phyloP scores from a whole-genome alignment of 2,888 invertebrate genomes.

The Acrobasis consociella region DNA sequence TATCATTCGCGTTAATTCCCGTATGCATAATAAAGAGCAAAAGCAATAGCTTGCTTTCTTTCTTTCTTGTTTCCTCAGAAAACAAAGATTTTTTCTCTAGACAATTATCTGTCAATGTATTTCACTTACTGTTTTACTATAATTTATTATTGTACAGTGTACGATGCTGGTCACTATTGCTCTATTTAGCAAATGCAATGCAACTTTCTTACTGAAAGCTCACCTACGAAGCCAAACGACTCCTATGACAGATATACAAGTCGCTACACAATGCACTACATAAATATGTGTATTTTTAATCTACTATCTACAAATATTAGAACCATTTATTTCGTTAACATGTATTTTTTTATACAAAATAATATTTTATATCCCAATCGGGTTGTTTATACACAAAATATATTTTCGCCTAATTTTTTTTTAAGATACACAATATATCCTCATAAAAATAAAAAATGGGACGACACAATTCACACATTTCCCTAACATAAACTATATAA shows the following conservation, averaged over 20 bases:
- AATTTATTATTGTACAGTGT: not conserved
- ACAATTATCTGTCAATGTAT: no score
- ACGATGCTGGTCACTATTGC: not conserved
- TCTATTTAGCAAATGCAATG: not conserved
- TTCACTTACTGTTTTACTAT: not conserved
- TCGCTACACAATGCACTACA: constrained; percentile 21
- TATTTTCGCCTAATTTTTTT: constrained; percentile 52
- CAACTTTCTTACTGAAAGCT: not conserved
- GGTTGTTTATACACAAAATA: constrained; percentile 58
- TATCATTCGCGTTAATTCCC: no score
- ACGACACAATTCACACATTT: constrained; percentile 44
- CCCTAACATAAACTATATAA: constrained; percentile 5
- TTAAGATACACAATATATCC: constrained; percentile 54
- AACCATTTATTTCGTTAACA: constrained; percentile 52
- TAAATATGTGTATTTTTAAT: constrained; percentile 29
- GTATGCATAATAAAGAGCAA: no score
- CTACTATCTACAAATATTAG: constrained; percentile 53
- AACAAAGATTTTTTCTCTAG: no score
- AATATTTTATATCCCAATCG: constrained; percentile 44
- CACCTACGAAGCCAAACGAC: constrained; percentile 13
- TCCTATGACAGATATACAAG: constrained; percentile 16
- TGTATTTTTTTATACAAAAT: constrained; percentile 47
- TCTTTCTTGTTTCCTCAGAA: no score
- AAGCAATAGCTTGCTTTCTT: no score
- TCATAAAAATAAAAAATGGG: constrained; percentile 41